Evolutionary conservation across 2,113 vertebrate species (phyloP).

Genomic region (Chlorodrepanis virens): DNA sequence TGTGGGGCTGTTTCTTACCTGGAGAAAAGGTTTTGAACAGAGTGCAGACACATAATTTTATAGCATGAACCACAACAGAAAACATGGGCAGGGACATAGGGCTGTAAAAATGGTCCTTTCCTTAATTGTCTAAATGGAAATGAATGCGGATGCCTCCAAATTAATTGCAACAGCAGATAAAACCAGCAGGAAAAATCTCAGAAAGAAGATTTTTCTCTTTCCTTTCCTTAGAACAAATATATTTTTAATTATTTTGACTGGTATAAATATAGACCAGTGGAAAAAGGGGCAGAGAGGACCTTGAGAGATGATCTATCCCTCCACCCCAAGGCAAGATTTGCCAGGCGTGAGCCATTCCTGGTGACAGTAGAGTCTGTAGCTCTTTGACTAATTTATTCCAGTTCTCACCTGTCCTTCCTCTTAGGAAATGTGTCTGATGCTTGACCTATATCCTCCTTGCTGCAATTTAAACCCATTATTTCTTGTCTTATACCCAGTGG

Average conservation of each 20-base stretch:
- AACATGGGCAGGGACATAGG: background rate
- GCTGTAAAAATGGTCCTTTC: background rate
- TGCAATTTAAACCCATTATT: conserved; percentile 66
- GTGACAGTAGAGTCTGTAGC: background rate
- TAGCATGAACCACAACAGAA: background rate
- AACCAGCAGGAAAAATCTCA: background rate
- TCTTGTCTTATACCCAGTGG: conserved; percentile 63
- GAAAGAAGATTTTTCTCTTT: background rate
- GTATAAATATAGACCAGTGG: background rate
- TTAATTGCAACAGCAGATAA: background rate
- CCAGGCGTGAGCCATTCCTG: conserved; percentile 10
- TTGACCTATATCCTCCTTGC: conserved; percentile 54
- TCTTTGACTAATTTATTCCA: conserved; percentile 41
- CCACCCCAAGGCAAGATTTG: background rate
- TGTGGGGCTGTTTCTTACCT: background rate
- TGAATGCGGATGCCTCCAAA: background rate
- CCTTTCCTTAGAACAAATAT: background rate
- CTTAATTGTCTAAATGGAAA: background rate
- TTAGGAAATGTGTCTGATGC: conserved; percentile 10
- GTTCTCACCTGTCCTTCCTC: conserved; percentile 62
- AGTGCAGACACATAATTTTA: background rate
- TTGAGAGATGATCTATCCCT: background rate
- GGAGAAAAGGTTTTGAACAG: background rate
- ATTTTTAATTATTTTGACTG: background rate
- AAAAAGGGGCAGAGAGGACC: background rate